phyloP scores from a whole-genome alignment of 2,888 invertebrate genomes.

The Brenthis ino region DNA sequence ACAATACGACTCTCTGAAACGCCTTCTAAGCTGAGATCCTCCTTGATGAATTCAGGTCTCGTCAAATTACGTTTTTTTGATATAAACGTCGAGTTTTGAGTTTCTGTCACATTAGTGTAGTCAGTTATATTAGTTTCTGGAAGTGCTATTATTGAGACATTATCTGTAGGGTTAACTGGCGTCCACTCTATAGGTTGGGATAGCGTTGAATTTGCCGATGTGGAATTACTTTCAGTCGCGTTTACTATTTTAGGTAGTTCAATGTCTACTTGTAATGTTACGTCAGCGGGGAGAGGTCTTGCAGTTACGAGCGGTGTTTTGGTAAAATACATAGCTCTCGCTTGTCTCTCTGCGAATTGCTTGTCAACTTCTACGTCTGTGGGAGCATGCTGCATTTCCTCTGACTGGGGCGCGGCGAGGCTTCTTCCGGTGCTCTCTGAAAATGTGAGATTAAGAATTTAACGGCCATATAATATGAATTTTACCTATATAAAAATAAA shows the following conservation, averaged over 20 bases:
- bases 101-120: constrained; percentile 55
- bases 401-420: constrained; percentile 67
- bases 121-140: constrained; percentile 55
- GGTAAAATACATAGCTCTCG: constrained; percentile 70
- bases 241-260: constrained; percentile 44
- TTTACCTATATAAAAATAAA: no score
- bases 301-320: constrained; percentile 57
- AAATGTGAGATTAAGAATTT: constrained; percentile 41
- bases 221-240: constrained; percentile 33
- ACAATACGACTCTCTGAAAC: constrained; percentile 70
- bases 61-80: constrained; percentile 65
- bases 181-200: constrained; percentile 63
- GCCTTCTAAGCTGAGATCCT: constrained; percentile 56
- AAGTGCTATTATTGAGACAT: constrained; percentile 43
- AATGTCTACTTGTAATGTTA: constrained; percentile 45
- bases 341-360: constrained; percentile 58
- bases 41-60: constrained; percentile 63
- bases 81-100: constrained; percentile 59
- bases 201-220: constrained; percentile 45
- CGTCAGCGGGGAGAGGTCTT: constrained; percentile 43
- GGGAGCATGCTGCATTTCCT: constrained; percentile 55
- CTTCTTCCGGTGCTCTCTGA: constrained; percentile 61
- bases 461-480: no score
- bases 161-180: constrained; percentile 53
- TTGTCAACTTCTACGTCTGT: constrained; percentile 53